Evolutionary conservation across 1,140 invertebrate species (phyloP), one percentile per base, ranked within the genome.

Genomic region (Piezodorus guildinii): DNA sequence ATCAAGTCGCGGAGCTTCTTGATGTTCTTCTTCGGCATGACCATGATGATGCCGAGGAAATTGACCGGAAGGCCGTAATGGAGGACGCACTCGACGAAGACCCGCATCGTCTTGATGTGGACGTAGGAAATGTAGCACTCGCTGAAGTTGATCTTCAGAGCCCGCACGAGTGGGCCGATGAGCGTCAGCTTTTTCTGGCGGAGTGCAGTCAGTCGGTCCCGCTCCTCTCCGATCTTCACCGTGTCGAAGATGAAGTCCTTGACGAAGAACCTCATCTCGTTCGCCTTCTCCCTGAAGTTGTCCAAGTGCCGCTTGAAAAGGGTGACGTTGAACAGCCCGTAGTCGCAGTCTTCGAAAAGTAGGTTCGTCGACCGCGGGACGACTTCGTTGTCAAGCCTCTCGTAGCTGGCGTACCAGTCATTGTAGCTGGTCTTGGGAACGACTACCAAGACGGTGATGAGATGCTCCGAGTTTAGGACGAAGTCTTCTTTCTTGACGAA

Each of bases 201-300:
- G 58, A 99, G 80, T 73, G 95, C 95, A 58, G 90, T 93, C 70
- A 97, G 88, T 80, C 98, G 94, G 77, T 89, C 96, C 78, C 96
- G 96, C 68, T 95, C 95, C 71, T 93, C 93, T 34, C 87, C 86
- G 69, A 99, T 77, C 74, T 96, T 91, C 69, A 93, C 90, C 78
- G 98, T 96, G 78, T 97, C 96, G 78, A 98, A 99, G 15, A 83
- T 87, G 76, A 99, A 99, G 73, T 99, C 96, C 68, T 96, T 85
- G 15, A 99, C 96, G 65, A 95, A 86, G 77, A 98, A 87, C 70
- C 83, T 98, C 73, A 91, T 91, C 75, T 98, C 95, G 69, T 96
- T 83, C 58, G 94, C 92, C 72, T 96, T 90, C 60, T 87, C 80
- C 78, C 96, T 98, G 77, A 97, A 99, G 74, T 98, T 94, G 65